Percentiles rank a stretch among this genome's conserved stretches.
These are phyloP conservation scores for Seriola quinqueradiata DNA, from an alignment of 2,113 vertebrate genomes.

Conservation along the genomic window DNA sequence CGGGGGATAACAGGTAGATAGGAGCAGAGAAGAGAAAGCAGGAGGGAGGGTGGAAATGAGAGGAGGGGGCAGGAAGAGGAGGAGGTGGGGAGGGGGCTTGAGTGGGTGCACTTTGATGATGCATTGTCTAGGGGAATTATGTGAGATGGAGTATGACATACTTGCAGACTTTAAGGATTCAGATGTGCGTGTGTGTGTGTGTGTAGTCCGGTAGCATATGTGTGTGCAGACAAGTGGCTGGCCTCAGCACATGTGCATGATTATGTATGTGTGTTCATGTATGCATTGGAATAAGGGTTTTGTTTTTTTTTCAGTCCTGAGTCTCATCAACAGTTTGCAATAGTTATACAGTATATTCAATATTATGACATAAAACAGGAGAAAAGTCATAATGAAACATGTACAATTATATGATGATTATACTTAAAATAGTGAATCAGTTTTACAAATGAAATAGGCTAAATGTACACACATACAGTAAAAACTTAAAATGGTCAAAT, in stretches of 20 bases:
- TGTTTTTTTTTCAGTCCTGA: background rate
- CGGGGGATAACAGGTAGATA: constrained; percentile 76
- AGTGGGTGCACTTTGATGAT: constrained; percentile 64
- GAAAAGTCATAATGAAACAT: too few species aligned
- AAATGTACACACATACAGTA: too few species aligned
- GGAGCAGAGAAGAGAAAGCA: constrained; percentile 34
- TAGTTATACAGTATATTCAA: too few species aligned
- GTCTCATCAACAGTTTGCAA: too few species aligned
- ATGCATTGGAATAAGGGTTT: background rate
- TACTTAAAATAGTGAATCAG: too few species aligned
- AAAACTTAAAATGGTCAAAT: background rate
- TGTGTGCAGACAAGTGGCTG: constrained; percentile 4
- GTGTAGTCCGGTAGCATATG: background rate
- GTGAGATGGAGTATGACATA: constrained; percentile 63
- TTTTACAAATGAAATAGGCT: too few species aligned
- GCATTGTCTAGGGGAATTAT: constrained; percentile 78
- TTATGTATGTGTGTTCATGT: background rate
- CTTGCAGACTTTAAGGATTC: constrained; percentile 62
- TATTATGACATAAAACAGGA: too few species aligned
- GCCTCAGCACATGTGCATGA: background rate
- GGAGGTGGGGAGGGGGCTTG: constrained; percentile 4
- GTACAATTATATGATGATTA: too few species aligned
- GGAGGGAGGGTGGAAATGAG: constrained; percentile 56
- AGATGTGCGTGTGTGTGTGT: constrained; percentile 21
- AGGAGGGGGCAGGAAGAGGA: constrained; percentile 28